Base-by-base conservation (phyloP, 2,113 vertebrate genomes). In the Tiliqua scincoides region DNA sequence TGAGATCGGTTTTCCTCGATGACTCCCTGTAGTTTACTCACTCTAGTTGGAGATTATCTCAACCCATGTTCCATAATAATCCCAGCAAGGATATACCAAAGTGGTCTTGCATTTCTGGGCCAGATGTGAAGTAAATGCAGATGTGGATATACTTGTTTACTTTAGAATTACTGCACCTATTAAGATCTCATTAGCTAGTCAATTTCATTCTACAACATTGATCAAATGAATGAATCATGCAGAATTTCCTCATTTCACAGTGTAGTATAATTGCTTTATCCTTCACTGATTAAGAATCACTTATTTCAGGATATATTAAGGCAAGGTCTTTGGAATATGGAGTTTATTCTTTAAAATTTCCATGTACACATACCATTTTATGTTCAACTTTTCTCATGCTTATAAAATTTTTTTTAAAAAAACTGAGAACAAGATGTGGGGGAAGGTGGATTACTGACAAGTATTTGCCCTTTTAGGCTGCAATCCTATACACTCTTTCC, bases 121-220 rank as follows among this genome's bases (percentile, higher is more conserved):
- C 40, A 87, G 83, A 85, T 85, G 84, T 85, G 88, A 84, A 87
- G 18, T 61, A 90, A 91, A 89, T 91, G 70, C 91, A 85, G 68
- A 87, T 3, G 52, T 43, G 89, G 76, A 87, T 82, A 76, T 4
- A 89, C 85, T 91, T 80, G 88, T 74, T 72, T 89, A 87, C 63
- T 85, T 86, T 85, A 89, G 87, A 84, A 79, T 74, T 85, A 89
- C 81, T 94, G 57, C 25, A 63, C 62, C 54, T 86, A 93, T 95
- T 95, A 94, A 87, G n/a, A 85, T 91, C 87, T 89, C 91, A 90
- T 93, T 94, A 94, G 85, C 90, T 89, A 92, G 71, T 62, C 85
- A 89, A 87, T 90, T 94, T 90, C 84, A 57, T 91, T 91, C 91
- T 88, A 92, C 83, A 86, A 73, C 91, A 91, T 92, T 94, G 93